Evolutionary conservation across 2,113 vertebrate genomes (phyloP).

Genomic region (Ceyx cyanopectus): DNA sequence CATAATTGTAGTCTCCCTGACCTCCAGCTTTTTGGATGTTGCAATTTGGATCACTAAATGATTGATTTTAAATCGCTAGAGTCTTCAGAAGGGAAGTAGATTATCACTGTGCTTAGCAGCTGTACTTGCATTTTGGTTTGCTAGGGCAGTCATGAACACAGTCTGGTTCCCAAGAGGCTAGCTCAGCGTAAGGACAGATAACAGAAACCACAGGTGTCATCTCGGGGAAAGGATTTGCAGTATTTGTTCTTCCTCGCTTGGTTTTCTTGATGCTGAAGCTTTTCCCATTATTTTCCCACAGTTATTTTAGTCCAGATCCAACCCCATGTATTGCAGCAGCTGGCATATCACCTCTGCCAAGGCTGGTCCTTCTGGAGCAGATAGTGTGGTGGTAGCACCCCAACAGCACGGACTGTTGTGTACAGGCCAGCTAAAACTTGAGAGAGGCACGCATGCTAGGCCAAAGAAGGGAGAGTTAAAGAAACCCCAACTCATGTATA

Average conservation of each 20-base stretch:
- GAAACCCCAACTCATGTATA: background rate
- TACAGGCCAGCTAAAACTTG: background rate
- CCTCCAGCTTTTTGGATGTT: background rate
- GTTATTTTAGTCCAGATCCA: background rate
- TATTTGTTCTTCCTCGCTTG: conserved; percentile 36
- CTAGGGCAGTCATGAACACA: background rate
- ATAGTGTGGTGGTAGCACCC: background rate
- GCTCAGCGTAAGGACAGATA: background rate
- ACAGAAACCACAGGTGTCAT: background rate
- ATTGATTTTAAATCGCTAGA: background rate
- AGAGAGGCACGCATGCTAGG: background rate
- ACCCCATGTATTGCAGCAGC: background rate
- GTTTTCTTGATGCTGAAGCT: conserved; percentile 37
- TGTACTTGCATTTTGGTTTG: background rate
- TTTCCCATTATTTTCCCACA: background rate
- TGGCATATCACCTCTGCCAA: background rate
- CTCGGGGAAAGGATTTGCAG: conserved; percentile 33
- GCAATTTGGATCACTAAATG: background rate
- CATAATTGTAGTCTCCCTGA: background rate
- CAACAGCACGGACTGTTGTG: background rate
- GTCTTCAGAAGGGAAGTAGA: background rate
- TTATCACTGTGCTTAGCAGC: conserved; percentile 26
- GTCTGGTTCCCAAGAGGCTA: background rate
- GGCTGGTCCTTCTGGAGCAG: background rate
- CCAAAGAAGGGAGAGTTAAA: background rate